Evolutionary conservation across 2,113 vertebrate genomes (phyloP), one percentile per base, ranked within the genome.

Genomic region (Sporophila hypoxantha): DNA sequence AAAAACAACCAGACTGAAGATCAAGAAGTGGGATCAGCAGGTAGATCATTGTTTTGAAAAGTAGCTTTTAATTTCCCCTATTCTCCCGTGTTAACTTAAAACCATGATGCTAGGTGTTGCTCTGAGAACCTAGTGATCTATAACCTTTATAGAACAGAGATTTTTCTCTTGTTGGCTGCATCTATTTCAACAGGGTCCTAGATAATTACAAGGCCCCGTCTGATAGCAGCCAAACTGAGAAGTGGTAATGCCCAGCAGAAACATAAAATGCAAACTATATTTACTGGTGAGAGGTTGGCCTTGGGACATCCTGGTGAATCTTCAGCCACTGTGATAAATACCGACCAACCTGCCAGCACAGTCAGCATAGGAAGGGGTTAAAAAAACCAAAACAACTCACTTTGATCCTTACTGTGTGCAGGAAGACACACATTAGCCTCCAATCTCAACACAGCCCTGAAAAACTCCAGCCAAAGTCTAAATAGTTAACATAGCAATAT

Each of bases 221-320:
- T 81, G 44, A 47, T 46, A 49, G 17, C 25, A 9, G 6, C 8
- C 17, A 49, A 84, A 65, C 1, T 42, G 16, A 68, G 22, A 26
- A 41, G 22, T 16, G 11, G 8, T 57, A n/a, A 56, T 12, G 12
- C 2, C 17, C 55, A 57, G 15, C 21, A 90, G 75, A 82, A 86
- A 78, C 2, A 0, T 17, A 68, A 90, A 84, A 78, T 36, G 49
- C 19, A 62, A 77, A 47, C 15, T 42, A 2, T 49, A 65, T 20
- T 5, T 0, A 12, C 1, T 13, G 3, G 7, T 60, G 8, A 77
- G 61, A 50, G 10, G 18, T 8, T 74, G 64, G 22, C 39, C 18
- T 61, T 0, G 0, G 11, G 47, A 74, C 17, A 50, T 17, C 29
- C 21, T 52, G n/a, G 66, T 27, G 47, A 60, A 27, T 14, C 5